These are phyloP conservation scores for Pangasianodon hypophthalmus DNA, from an alignment of 2,113 vertebrate species.

Conservation along the genomic window DNA sequence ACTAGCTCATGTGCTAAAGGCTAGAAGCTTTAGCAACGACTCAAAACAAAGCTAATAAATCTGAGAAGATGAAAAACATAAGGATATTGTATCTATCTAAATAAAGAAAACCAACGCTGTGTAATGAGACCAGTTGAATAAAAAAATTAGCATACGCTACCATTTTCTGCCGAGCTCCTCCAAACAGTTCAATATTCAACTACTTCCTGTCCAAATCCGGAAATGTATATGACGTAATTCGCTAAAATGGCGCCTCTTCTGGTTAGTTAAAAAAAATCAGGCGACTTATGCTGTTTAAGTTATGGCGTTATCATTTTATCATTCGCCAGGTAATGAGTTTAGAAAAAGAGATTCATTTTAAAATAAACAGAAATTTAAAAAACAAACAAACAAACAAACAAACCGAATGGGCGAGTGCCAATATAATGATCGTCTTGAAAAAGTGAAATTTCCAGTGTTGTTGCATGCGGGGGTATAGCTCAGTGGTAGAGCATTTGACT, in stretches of 20 bases:
- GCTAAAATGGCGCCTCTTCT: not conserved
- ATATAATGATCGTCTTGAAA: not conserved
- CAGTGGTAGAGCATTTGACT: constrained; percentile 96
- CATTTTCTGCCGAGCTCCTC: constrained; percentile 31
- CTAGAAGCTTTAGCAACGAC: not conserved
- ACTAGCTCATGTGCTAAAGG: constrained; percentile 18
- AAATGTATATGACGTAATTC: constrained; percentile 1
- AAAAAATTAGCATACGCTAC: not conserved
- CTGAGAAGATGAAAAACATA: too few species aligned
- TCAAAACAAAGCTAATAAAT: not conserved
- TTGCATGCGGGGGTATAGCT: constrained; percentile 82
- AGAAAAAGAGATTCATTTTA: not conserved
- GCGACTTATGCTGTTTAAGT: not conserved
- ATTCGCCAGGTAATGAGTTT: not conserved
- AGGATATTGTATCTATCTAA: not conserved
- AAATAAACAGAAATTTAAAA: too few species aligned
- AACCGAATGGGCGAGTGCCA: fast-evolving
- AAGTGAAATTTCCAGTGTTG: fast-evolving
- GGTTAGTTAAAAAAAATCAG: not conserved
- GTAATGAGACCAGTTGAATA: too few species aligned
- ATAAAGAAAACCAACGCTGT: not conserved
- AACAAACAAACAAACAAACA: not conserved
- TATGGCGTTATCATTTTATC: not conserved
- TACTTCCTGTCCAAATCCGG: constrained; percentile 40
- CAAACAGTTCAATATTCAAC: not conserved